A percentile compares a stretch with the other conserved stretches of the same genome.
These are phyloP conservation scores for Sphaeramia orbicularis DNA, from an alignment of 2,797 vertebrate genomes.

Conservation along the genomic window DNA sequence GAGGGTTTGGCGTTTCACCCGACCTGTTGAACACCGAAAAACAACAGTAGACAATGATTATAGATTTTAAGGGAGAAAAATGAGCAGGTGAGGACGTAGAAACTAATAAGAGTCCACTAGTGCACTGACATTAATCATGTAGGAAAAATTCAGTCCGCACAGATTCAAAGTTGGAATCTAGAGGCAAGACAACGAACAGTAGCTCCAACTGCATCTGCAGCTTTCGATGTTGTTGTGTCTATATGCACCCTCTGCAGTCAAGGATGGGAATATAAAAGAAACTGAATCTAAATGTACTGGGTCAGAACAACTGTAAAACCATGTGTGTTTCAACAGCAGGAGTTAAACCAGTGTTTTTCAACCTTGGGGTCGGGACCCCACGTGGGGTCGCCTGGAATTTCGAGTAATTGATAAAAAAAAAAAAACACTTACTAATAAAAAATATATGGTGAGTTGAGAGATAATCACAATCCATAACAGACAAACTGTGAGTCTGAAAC, in stretches of 20 bases:
- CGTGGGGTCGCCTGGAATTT: no score
- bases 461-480: no score
- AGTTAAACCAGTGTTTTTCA: no score
- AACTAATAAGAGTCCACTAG: neutral
- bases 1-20: conserved; percentile 14
- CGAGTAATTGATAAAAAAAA: no score
- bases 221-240: neutral
- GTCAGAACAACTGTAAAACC: no score
- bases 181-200: neutral
- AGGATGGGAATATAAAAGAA: neutral
- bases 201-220: neutral
- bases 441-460: no score
- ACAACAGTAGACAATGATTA: conserved; percentile 20
- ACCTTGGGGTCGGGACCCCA: no score
- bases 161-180: no score
- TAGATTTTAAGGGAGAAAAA: conserved; percentile 2
- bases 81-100: conserved; percentile 3
- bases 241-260: neutral
- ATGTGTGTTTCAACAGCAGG: no score
- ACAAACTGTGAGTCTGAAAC: no score
- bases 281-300: neutral
- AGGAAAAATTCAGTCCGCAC: neutral
- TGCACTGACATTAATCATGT: neutral
- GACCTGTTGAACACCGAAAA: conserved; percentile 64
- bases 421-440: no score